phyloP scores from a whole-genome alignment of 2,113 vertebrate genomes.

The Alligator sinensis region DNA sequence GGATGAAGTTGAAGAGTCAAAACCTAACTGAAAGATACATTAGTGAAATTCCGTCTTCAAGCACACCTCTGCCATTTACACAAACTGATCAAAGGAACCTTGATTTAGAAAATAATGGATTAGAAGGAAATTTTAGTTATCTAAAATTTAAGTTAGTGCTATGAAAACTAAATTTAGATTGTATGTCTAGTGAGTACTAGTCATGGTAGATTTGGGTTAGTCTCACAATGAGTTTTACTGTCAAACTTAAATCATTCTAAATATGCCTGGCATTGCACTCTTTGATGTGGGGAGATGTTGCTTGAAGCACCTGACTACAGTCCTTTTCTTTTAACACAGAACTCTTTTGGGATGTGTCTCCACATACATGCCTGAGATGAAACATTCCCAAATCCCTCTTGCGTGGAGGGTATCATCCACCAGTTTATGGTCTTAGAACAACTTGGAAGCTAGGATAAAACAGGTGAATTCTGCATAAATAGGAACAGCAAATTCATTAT shows the following conservation, averaged over 20 bases:
- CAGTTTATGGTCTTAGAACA: accelerated
- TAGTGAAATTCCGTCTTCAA: not conserved
- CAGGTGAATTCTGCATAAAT: not conserved
- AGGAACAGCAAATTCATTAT: not conserved
- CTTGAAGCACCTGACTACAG: not conserved
- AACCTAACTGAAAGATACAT: not conserved
- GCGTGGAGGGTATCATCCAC: not conserved
- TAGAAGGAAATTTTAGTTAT: not conserved
- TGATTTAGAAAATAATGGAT: not conserved
- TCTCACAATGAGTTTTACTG: not conserved
- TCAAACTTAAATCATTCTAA: not conserved
- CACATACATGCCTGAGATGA: not conserved
- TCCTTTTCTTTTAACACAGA: not conserved
- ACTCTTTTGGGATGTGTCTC: not conserved
- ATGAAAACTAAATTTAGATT: not conserved
- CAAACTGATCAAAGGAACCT: not conserved
- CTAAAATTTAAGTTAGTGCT: not conserved
- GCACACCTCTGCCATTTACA: not conserved
- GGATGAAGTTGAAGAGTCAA: not conserved
- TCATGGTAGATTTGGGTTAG: not conserved
- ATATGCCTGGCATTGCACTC: no score
- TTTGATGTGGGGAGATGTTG: not conserved
- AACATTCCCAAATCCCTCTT: not conserved
- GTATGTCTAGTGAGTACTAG: not conserved
- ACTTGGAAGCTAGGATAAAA: not conserved